phyloP scores from a whole-genome alignment of 2,113 vertebrate genomes.

The Mungos mungo region DNA sequence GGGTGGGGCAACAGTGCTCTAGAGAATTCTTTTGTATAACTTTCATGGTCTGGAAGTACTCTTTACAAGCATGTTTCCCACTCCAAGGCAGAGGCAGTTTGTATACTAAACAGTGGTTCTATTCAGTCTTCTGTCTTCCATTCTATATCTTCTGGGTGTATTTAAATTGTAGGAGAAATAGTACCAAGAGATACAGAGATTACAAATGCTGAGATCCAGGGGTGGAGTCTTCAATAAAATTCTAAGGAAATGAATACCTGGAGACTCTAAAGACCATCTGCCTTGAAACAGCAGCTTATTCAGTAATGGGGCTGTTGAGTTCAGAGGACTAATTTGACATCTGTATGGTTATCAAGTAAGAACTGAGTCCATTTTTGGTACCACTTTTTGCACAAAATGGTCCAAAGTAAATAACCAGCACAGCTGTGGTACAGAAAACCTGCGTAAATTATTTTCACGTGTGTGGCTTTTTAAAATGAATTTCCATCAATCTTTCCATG shows the following conservation, averaged over 20 bases:
- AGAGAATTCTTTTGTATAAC: background rate
- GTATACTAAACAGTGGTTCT: background rate
- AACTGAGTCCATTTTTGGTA: slow-evolving; percentile 72
- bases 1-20: slow-evolving; percentile 6
- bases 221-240: background rate
- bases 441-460: slow-evolving; percentile 88
- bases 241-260: slow-evolving; percentile 23
- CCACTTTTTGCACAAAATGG: slow-evolving; percentile 54
- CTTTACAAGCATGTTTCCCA: slow-evolving; percentile 55
- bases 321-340: slow-evolving; percentile 56
- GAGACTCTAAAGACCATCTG: slow-evolving; percentile 28
- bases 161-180: slow-evolving; percentile 26
- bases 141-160: background rate
- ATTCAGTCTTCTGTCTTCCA: background rate
- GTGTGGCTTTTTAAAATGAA: slow-evolving; percentile 85
- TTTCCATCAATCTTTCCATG: slow-evolving; percentile 87
- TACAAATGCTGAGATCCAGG: slow-evolving; percentile 50
- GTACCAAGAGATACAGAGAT: slow-evolving; percentile 31
- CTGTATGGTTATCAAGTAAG: slow-evolving; percentile 76
- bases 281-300: slow-evolving; percentile 34
- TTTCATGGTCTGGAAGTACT: slow-evolving; percentile 26
- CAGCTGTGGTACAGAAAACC: slow-evolving; percentile 83
- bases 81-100: slow-evolving; percentile 8
- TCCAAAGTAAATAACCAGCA: slow-evolving; percentile 80
- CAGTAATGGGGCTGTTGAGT: slow-evolving; percentile 16